Evolutionary conservation across 2,113 vertebrate species (phyloP), one percentile per base, ranked within the genome.

Genomic region (Calcarius ornatus): DNA sequence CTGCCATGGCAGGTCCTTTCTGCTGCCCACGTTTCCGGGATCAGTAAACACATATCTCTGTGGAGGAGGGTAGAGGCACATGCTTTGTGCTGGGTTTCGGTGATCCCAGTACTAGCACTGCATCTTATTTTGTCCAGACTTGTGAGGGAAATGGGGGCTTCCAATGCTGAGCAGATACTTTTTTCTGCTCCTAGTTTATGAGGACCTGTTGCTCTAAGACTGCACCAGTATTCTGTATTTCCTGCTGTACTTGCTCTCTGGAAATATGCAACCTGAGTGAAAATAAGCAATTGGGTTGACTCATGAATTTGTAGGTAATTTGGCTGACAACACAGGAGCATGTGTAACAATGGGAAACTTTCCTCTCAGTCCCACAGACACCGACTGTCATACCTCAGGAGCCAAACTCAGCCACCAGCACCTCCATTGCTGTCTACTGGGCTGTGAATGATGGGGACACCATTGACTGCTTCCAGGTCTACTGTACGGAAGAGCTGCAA

Each of bases 391-490:
- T 98, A 94, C 96, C 98, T 35, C 99, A 99, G 97, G 99, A 99
- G 94, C 95, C 97, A 15, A 99, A 98, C 94, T 99, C 99, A 10
- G 99, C 99, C 65, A 99, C 98, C 38, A 98, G 99, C 96, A 98
- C 98, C 37, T 99, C 99, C 2, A 98, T 99, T 94, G 98, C 99
- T 0, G 98, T 99, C 84, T 99, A 99, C 86, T 99, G 99, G 99
- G 98, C 97, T 66, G 98, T 99, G 95, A 98, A 98, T 23, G 97
- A 98, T 0, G 99, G 98, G 18, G 99, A 99, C 4, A 76, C 98
- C 75, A 98, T 99, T 1, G 99, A 99, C 96, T 99, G 98, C 93
- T 99, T 99, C 96, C 99, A 99, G 96, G 99, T 99, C 64, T 99
- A 99, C 97, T 99, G 99, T 72, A 98, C 99, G 98, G 99, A 99